phyloP scores from a whole-genome alignment of 2,797 vertebrate genomes.

The Lithobates sylvaticus region DNA sequence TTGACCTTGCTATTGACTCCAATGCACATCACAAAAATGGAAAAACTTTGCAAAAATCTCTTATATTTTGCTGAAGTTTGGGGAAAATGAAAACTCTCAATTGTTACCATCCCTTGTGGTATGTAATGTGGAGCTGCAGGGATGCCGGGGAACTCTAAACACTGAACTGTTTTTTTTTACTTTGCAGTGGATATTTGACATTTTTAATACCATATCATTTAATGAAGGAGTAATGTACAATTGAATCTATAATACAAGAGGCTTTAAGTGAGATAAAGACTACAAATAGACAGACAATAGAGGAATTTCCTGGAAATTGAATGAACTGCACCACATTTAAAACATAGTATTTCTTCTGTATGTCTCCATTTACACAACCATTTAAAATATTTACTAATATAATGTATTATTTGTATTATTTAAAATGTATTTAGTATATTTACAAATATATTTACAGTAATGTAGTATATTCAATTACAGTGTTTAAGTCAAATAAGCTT shows the following conservation, averaged over 20 bases:
- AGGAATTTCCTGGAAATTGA: background rate
- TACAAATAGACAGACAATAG: background rate
- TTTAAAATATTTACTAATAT: background rate
- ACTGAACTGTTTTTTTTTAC: background rate
- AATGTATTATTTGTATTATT: background rate
- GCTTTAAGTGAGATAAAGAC: constrained; percentile 2
- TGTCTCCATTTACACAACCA: background rate
- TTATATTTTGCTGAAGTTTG: background rate
- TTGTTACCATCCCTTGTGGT: too few relatives aligned
- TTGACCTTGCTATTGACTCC: background rate
- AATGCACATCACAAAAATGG: background rate
- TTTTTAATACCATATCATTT: background rate
- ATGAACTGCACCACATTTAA: background rate
- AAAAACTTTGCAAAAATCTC: background rate
- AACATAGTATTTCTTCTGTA: background rate
- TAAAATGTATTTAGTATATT: background rate
- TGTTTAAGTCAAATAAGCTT: too few relatives aligned
- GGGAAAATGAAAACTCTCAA: background rate
- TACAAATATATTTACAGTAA: background rate
- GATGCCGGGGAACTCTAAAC: too few relatives aligned
- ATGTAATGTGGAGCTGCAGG: too few relatives aligned
- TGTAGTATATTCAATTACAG: too few relatives aligned
- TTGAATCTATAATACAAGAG: background rate
- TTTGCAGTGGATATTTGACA: background rate
- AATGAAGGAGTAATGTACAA: background rate